Percentiles rank a stretch among this genome's conserved stretches.
These are phyloP conservation scores for Tapirus indicus DNA, from an alignment of 2,797 vertebrate genomes.

Conservation along the genomic window DNA sequence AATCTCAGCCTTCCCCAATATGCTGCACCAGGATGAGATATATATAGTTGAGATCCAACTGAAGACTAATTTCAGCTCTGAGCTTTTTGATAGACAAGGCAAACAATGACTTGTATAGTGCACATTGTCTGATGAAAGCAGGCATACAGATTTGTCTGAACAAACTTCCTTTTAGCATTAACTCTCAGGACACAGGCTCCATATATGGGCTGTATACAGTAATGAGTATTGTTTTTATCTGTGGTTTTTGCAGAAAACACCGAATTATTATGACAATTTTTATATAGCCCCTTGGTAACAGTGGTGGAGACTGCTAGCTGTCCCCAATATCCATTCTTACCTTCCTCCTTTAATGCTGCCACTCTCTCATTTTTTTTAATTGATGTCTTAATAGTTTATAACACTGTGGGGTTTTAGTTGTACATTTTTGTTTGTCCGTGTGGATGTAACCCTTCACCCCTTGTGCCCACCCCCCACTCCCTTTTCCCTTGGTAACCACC, in stretches of 20 bases:
- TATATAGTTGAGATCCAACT: background rate
- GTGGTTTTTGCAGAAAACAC: background rate
- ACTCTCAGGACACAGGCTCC: background rate
- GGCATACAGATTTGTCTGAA: background rate
- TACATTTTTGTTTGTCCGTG: too few species aligned
- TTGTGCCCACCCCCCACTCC: too few species aligned
- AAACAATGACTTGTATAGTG: background rate
- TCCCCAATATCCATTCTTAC: background rate
- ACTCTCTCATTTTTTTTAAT: background rate
- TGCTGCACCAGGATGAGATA: background rate
- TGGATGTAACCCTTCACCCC: too few species aligned
- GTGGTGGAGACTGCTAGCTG: background rate
- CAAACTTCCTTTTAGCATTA: conserved; percentile 34
- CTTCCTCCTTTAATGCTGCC: background rate
- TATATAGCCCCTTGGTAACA: background rate
- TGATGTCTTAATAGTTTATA: too few species aligned
- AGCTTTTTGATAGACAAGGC: background rate
- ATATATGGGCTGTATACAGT: too few species aligned
- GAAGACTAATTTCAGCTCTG: background rate
- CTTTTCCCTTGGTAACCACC: too few species aligned
- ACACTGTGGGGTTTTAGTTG: too few species aligned
- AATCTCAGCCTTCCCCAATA: background rate
- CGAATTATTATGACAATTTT: background rate
- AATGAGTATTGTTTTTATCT: background rate
- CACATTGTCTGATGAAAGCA: background rate